A percentile compares a stretch with the other conserved stretches of the same genome.
Evolutionary conservation across 23 tunicate species (phyloP).

Genomic region (Clavelina lepadiformis): DNA sequence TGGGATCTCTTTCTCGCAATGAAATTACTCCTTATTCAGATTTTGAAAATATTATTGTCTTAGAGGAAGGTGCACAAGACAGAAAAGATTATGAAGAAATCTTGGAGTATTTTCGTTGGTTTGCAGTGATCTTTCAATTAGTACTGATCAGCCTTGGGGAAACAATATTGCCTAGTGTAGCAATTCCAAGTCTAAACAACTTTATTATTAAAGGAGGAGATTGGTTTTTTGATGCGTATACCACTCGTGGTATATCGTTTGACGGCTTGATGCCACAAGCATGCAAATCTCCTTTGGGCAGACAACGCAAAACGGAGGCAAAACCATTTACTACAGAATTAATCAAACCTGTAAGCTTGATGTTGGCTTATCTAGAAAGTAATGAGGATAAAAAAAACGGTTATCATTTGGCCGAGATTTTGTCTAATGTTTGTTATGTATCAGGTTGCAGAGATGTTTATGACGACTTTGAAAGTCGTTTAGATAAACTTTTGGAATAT

Average conservation of each 20-base stretch:
- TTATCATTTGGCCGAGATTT: conserved; percentile 33
- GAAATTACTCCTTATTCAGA: too few relatives aligned
- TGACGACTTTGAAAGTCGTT: background rate
- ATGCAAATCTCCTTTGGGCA: too few relatives aligned
- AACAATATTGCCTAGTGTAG: conserved; percentile 7
- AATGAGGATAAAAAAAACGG: conserved; percentile 17
- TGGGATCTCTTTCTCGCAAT: conserved; percentile 5
- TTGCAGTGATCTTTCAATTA: background rate
- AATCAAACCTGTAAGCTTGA: conserved; percentile 17
- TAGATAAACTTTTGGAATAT: too few relatives aligned
- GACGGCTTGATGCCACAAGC: conserved; percentile 7
- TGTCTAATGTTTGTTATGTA: conserved; percentile 28
- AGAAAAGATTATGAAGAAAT: background rate
- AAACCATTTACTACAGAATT: conserved; percentile 6
- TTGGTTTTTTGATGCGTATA: conserved; percentile 13
- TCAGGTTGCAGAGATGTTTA: conserved; percentile 10
- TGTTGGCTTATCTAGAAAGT: conserved; percentile 4
- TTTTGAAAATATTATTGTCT: conserved; percentile 8
- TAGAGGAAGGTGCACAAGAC: conserved; percentile 2
- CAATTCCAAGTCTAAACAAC: conserved; percentile 1
- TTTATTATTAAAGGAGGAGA: background rate
- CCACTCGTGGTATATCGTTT: conserved; percentile 2
- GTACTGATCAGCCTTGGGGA: conserved; percentile 3
- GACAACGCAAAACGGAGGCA: background rate
- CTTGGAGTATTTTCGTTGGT: conserved; percentile 15